Base-by-base conservation (phyloP, 2,888 invertebrate genomes). In the Diachrysia chrysitis region DNA sequence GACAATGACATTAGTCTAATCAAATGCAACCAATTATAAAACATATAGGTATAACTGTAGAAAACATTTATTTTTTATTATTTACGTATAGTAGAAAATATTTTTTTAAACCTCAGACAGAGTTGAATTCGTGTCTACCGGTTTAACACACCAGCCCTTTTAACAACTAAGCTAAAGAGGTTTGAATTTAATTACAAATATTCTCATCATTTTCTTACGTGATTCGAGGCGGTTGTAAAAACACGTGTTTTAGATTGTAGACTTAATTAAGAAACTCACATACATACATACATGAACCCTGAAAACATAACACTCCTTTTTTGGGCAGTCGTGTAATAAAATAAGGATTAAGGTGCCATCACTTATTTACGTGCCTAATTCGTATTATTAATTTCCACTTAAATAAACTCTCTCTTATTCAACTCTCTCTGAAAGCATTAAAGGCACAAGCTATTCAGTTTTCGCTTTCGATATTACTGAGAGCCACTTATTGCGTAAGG, bases 391-490 rank as follows among this genome's bases (percentile, higher is more conserved):
- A 37, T 51, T 12, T 51, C 19, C 48, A 51, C 48, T 51, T 51
- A 51, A 21, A 21, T 12, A 12, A 12, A 51, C 48, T 51, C 48
- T 71, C 12, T 10, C 10, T 9, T 17, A 10, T 17, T 37, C 0
- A 12, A 2, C 53, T 42, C 37, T 48, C n/a, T 58, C 48, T 32
- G 32, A 17, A 9, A 23, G n/a, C 10, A 16, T 35, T 56, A 53
- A 7, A 48, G n/a, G 10, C 48, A 35, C 19, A 12, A 29, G 23
- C 48, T 16, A 32, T 56, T 65, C 14, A 10, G 46, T 62, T 73
- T 73, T 77, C 74, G 37, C 78, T 77, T 71, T 77, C 78, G 66
- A 66, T 66, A n/a, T 7, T 35, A 58, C 37, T 37, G 23, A 48
- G 29, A 16, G 16, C 14, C 48, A 51, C 48, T 51, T 51, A 14